phyloP scores from a whole-genome alignment of 2,797 vertebrate genomes.

The Pterois miles region DNA sequence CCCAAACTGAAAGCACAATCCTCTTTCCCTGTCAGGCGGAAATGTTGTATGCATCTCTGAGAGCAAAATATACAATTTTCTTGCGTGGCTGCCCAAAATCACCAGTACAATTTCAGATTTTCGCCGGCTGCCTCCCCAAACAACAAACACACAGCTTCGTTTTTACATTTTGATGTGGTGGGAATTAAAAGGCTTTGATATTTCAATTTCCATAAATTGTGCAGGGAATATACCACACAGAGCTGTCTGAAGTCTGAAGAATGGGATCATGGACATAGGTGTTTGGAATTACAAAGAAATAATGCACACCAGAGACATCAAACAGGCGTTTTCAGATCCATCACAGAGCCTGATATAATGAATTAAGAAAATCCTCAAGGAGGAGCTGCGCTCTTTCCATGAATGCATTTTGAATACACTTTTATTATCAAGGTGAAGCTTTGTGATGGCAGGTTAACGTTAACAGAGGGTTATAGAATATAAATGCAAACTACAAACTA shows the following conservation, averaged over 20 bases:
- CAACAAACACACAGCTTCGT: conserved; percentile 48
- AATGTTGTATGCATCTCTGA: conserved; percentile 2
- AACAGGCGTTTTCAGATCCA: conserved; percentile 47
- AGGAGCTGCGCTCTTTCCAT: conserved; percentile 12
- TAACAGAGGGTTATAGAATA: conserved; percentile 27
- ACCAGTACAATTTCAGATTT: conserved; percentile 27
- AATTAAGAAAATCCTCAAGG: conserved; percentile 42
- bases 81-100: conserved; percentile 14
- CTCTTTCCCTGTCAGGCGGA: conserved; percentile 26
- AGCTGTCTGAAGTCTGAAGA: conserved; percentile 70
- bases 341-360: conserved; percentile 34
- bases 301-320: conserved; percentile 48
- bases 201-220: conserved; percentile 77
- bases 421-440: conserved; percentile 30
- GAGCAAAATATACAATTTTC: conserved; percentile 20
- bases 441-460: conserved; percentile 30
- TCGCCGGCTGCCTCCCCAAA: conserved; percentile 29
- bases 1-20: conserved; percentile 1
- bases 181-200: conserved; percentile 75
- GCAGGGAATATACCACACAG: conserved; percentile 51
- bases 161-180: conserved; percentile 56
- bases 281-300: conserved; percentile 64
- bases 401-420: conserved; percentile 27
- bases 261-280: conserved; percentile 49
- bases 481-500: background rate